A percentile compares a stretch with the other conserved stretches of the same genome.
phyloP scores from a whole-genome alignment of 2,113 vertebrate genomes.

The Camelus bactrianus region DNA sequence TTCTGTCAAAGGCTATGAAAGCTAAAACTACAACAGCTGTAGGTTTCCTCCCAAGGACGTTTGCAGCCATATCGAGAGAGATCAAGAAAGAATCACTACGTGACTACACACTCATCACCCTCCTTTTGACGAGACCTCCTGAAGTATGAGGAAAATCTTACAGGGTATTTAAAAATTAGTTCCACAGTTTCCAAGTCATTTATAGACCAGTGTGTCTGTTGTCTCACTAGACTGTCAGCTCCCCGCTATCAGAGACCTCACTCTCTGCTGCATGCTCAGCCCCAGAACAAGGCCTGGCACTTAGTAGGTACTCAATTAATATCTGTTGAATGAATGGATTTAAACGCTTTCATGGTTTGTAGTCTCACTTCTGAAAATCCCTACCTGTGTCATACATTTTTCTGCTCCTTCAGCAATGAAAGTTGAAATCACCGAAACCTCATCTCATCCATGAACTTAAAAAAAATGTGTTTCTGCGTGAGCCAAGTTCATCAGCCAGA shows the following conservation, averaged over 20 bases:
- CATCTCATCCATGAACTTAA: not conserved
- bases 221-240: not conserved
- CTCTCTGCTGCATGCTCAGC: not conserved
- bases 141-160: not conserved
- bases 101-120: not conserved
- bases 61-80: not conserved
- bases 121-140: not conserved
- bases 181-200: not conserved
- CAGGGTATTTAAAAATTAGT: slow-evolving; percentile 10
- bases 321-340: not conserved
- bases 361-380: not conserved
- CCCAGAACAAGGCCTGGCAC: not conserved
- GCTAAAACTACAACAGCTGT: not conserved
- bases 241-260: not conserved
- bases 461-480: not conserved
- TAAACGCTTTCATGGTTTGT: not conserved
- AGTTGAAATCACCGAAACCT: not conserved
- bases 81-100: not conserved
- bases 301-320: not conserved
- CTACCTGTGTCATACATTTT: not conserved
- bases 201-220: accelerated
- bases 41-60: not conserved
- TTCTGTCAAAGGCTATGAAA: slow-evolving; percentile 24
- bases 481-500: not conserved
- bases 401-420: not conserved